Evolutionary conservation across 2,797 vertebrate species (phyloP).

Genomic region (Hoplostethus mediterraneus): DNA sequence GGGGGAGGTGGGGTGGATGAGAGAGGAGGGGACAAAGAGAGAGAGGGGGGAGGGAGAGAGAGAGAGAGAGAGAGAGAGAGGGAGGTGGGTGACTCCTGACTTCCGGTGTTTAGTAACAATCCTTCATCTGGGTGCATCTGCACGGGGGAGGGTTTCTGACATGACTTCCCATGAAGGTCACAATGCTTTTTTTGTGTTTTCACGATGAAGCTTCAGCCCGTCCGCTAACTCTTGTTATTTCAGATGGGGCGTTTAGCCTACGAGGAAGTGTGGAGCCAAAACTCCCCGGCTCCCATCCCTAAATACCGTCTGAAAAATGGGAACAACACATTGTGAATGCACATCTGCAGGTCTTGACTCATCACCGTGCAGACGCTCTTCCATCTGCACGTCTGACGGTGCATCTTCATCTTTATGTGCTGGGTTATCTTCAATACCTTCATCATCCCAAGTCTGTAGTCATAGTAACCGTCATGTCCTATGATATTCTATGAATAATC

Average conservation of each 20-base stretch:
- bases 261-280: slow-evolving; percentile 11
- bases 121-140: slow-evolving; percentile 27
- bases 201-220: slow-evolving; percentile 17
- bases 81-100: slow-evolving; percentile 27
- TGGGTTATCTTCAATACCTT: background rate
- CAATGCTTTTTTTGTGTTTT: slow-evolving; percentile 17
- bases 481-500: too few relatives aligned
- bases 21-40: slow-evolving; percentile 30
- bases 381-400: too few relatives aligned
- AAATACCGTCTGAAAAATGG: too few relatives aligned
- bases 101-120: slow-evolving; percentile 31
- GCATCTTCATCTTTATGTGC: background rate
- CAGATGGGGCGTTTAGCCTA: background rate
- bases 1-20: slow-evolving; percentile 43
- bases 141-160: slow-evolving; percentile 33
- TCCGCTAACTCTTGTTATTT: background rate
- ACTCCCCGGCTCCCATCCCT: slow-evolving; percentile 2
- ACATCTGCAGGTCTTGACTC: too few relatives aligned
- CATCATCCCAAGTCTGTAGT: too few relatives aligned
- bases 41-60: background rate
- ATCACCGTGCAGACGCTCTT: background rate
- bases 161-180: slow-evolving; percentile 37
- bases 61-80: slow-evolving; percentile 18
- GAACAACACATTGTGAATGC: too few relatives aligned
- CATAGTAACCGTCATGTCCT: too few relatives aligned